phyloP scores from a whole-genome alignment of 2,888 invertebrate genomes.

The Blera fallax region DNA sequence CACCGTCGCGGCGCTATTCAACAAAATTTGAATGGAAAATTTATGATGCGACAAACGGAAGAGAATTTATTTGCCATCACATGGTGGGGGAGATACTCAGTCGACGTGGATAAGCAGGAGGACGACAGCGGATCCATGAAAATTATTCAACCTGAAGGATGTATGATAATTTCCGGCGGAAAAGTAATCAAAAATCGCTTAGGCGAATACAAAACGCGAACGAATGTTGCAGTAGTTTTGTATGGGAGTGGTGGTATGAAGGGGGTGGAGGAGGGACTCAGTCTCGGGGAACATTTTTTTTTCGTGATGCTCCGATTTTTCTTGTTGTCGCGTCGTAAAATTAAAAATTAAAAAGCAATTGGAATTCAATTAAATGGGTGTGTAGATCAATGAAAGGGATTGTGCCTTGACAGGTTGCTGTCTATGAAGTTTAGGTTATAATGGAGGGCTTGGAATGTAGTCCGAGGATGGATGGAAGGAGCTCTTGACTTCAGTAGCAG shows the following conservation, averaged over 20 bases:
- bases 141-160: conserved; percentile 82
- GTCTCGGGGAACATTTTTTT: conserved; percentile 18
- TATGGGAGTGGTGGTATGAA: conserved; percentile 37
- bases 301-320: not conserved
- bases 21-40: conserved; percentile 70
- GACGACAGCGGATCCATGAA: conserved; percentile 77
- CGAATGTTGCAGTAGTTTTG: conserved; percentile 59
- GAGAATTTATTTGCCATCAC: conserved; percentile 71
- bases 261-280: not conserved
- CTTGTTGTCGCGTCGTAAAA: conserved; percentile 6
- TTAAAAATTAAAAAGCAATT: conserved; percentile 67
- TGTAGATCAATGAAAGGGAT: not conserved
- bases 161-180: conserved; percentile 82
- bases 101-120: conserved; percentile 25
- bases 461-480: too few species aligned
- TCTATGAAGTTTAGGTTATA: too few species aligned
- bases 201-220: conserved; percentile 77
- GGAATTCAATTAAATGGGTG: conserved; percentile 44
- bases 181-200: conserved; percentile 83
- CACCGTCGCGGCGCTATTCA: conserved; percentile 46
- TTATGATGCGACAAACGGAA: conserved; percentile 73
- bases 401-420: too few species aligned
- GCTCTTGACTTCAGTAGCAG: too few species aligned
- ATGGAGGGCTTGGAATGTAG: too few species aligned
- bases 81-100: conserved; percentile 19